Conservation (phyloP, 1,140 invertebrate species). For the Diachasma alloeum region DNA sequence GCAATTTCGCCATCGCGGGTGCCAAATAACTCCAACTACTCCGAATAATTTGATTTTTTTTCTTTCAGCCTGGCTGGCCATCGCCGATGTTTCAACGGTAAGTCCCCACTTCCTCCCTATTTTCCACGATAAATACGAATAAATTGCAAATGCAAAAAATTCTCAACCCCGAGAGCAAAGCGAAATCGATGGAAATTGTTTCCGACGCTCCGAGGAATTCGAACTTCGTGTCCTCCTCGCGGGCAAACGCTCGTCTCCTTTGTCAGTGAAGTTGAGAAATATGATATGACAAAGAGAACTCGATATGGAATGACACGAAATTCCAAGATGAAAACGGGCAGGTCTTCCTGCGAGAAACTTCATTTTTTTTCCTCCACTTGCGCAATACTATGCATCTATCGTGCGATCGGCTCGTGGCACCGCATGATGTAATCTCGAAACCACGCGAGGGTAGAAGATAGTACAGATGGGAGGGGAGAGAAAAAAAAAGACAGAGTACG, state of each 20-base stretch:
- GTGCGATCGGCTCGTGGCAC: constrained; percentile 11
- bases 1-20: not conserved
- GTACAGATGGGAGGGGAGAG: not conserved
- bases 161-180: no score
- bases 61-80: constrained; percentile 61
- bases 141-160: no score
- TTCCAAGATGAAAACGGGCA: constrained; percentile 7
- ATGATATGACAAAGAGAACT: not conserved
- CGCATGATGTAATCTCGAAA: constrained; percentile 31
- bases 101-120: constrained; percentile 32
- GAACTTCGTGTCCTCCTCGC: not conserved
- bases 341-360: constrained; percentile 20
- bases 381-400: constrained; percentile 15
- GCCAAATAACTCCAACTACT: not conserved
- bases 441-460: constrained; percentile 19
- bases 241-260: not conserved
- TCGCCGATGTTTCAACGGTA: constrained; percentile 53
- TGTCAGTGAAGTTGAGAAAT: not conserved
- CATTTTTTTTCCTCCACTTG: constrained; percentile 25
- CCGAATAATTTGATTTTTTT: constrained; percentile 28
- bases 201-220: not conserved
- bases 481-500: not conserved
- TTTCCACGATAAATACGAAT: no score
- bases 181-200: not conserved
- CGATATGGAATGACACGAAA: constrained; percentile 27